Percentiles rank a stretch among this genome's conserved stretches.
Evolutionary conservation across 2,888 invertebrate species (phyloP).

Genomic region (Dendrolimus pini): DNA sequence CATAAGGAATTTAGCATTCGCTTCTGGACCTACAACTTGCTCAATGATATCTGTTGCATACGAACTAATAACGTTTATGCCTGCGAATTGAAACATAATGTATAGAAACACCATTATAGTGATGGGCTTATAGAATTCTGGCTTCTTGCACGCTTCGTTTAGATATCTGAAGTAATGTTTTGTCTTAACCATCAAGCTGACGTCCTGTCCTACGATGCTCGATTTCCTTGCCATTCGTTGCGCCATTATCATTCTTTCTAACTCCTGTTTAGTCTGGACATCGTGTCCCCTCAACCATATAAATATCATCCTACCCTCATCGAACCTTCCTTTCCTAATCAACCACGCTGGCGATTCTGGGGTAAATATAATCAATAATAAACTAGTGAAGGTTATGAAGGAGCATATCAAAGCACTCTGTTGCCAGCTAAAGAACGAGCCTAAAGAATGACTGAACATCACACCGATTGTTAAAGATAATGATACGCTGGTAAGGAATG

Average conservation of each 20-base stretch:
- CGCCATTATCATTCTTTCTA: constrained; percentile 61
- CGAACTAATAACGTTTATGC: constrained; percentile 82
- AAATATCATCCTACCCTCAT: constrained; percentile 75
- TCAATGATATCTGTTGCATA: constrained; percentile 81
- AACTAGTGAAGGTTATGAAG: constrained; percentile 63
- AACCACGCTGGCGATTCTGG: constrained; percentile 84
- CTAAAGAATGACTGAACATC: constrained; percentile 77
- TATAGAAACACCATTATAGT: constrained; percentile 79
- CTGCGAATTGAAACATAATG: constrained; percentile 81
- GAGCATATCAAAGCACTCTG: constrained; percentile 71
- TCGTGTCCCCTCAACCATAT: constrained; percentile 74
- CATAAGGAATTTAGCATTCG: constrained; percentile 79
- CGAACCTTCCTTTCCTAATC: constrained; percentile 71
- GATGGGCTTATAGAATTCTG: constrained; percentile 78
- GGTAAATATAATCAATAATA: constrained; percentile 69
- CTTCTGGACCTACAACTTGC: constrained; percentile 75
- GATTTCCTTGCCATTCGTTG: constrained; percentile 51
- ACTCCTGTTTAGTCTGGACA: constrained; percentile 50
- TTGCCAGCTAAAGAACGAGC: constrained; percentile 77
- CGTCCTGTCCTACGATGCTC: constrained; percentile 34
- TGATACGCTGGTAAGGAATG: constrained; percentile 77
- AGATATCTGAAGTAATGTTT: constrained; percentile 39
- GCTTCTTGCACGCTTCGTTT: constrained; percentile 43
- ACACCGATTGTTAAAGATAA: constrained; percentile 79
- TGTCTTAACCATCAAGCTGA: constrained; percentile 28